Evolutionary conservation across 2,888 invertebrate species (phyloP).

Genomic region (Chirona hameri): DNA sequence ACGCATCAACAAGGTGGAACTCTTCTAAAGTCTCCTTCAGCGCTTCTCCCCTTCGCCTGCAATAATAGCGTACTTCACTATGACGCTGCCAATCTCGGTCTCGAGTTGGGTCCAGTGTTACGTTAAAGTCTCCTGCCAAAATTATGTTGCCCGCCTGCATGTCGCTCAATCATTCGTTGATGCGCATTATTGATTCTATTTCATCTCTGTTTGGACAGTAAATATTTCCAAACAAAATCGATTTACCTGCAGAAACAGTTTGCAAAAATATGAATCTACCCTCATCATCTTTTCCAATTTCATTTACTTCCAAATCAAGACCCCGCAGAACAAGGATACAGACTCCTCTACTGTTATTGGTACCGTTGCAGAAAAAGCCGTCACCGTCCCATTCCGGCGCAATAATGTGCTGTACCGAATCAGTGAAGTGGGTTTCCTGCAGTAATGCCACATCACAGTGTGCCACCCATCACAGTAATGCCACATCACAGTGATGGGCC

Average conservation of each 20-base stretch:
- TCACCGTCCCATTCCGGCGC: neutral
- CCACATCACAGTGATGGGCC: neutral
- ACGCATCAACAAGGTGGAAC: neutral
- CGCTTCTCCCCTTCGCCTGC: neutral
- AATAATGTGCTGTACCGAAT: neutral
- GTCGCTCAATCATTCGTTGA: too few species aligned
- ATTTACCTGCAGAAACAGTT: neutral
- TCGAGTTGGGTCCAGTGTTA: too few species aligned
- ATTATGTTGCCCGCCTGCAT: too few species aligned
- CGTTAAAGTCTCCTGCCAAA: too few species aligned
- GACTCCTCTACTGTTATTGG: neutral
- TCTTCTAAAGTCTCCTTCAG: neutral
- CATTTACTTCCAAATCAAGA: neutral
- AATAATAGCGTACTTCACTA: neutral
- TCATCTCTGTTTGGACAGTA: neutral
- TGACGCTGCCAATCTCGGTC: too few species aligned
- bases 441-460: neutral
- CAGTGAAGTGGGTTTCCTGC: neutral
- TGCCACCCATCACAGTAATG: too few species aligned
- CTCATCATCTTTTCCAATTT: neutral
- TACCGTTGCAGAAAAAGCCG: neutral
- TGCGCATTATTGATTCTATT: too few species aligned
- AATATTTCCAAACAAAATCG: neutral
- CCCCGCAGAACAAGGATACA: neutral
- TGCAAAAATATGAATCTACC: neutral